Conservation (phyloP, 1,140 invertebrate genomes). For the Aphidius gifuensis region DNA sequence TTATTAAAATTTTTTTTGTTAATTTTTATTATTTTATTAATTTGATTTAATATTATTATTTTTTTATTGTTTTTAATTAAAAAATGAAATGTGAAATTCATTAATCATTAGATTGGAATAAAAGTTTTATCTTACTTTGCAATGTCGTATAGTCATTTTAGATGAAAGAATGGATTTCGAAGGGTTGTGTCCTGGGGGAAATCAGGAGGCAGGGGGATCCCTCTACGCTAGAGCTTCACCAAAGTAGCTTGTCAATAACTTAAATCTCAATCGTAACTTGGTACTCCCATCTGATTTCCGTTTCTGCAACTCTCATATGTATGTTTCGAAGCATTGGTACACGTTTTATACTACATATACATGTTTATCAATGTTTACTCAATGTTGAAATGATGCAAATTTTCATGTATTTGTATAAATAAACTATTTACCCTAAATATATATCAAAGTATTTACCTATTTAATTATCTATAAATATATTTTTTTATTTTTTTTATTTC, state of each 20-base stretch:
- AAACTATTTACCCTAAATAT: too few relatives aligned
- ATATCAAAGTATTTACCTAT: too few relatives aligned
- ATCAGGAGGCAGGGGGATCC: slow-evolving; percentile 48
- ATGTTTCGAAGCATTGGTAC: slow-evolving; percentile 6
- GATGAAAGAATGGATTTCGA: slow-evolving; percentile 52
- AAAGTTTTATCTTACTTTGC: slow-evolving; percentile 14
- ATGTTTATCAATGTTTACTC: not conserved
- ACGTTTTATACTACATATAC: slow-evolving; percentile 4
- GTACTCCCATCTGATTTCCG: slow-evolving; percentile 50
- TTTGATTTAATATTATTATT: not conserved
- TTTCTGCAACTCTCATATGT: slow-evolving; percentile 34
- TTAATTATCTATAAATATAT: too few relatives aligned
- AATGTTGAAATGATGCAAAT: slow-evolving; percentile 8
- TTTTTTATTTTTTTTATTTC: too few relatives aligned
- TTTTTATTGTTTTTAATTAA: slow-evolving; percentile 9
- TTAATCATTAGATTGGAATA: slow-evolving; percentile 14
- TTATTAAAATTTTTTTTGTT: not conserved
- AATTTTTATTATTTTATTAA: not conserved
- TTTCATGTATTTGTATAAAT: not conserved
- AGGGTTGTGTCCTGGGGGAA: slow-evolving; percentile 52
- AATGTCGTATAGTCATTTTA: slow-evolving; percentile 46
- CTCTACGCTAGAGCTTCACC: slow-evolving; percentile 41
- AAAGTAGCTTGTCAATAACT: slow-evolving; percentile 58
- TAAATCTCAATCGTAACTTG: slow-evolving; percentile 57
- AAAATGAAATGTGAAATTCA: slow-evolving; percentile 20